These are phyloP conservation scores for Physella acuta DNA, from an alignment of 1,140 invertebrate species.

Conservation along the genomic window DNA sequence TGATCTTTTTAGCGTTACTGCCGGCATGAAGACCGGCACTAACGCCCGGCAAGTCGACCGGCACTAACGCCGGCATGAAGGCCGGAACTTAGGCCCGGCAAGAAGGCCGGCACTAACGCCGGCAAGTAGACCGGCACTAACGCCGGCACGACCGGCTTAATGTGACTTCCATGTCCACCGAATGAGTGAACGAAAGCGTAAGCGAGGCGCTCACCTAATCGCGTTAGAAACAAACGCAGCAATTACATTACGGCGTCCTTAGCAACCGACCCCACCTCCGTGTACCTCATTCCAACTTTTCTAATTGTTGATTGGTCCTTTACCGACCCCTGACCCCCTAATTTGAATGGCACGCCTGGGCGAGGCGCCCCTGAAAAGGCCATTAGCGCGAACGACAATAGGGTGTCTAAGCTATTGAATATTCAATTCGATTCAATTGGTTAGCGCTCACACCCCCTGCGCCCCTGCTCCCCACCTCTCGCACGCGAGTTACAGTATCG, in stretches of 20 bases:
- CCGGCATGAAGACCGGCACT: too few species aligned
- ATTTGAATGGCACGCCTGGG: conserved; percentile 23
- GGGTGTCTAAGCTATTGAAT: conserved; percentile 20
- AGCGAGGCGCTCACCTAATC: neutral
- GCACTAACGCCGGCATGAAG: too few species aligned
- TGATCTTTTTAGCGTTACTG: too few species aligned
- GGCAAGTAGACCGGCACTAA: too few species aligned
- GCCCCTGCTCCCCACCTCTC: too few species aligned
- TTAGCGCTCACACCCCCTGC: conserved; percentile 15
- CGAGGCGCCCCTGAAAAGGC: conserved; percentile 14
- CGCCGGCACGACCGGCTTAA: conserved; percentile 3
- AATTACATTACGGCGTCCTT: conserved; percentile 22
- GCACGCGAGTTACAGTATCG: too few species aligned
- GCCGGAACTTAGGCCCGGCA: too few species aligned
- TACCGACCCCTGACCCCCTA: conserved; percentile 22
- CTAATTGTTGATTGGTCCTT: conserved; percentile 27
- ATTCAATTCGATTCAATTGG: conserved; percentile 22
- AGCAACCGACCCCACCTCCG: conserved; percentile 16
- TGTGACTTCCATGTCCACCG: conserved; percentile 12
- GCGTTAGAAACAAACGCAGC: conserved; percentile 16
- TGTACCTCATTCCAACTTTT: conserved; percentile 16
- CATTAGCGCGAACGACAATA: conserved; percentile 11
- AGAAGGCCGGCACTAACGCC: too few species aligned
- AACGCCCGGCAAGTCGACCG: too few species aligned
- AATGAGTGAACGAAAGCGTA: conserved; percentile 20